Conservation (phyloP, 2,113 vertebrate species). For the Gobiocypris rarus region DNA sequence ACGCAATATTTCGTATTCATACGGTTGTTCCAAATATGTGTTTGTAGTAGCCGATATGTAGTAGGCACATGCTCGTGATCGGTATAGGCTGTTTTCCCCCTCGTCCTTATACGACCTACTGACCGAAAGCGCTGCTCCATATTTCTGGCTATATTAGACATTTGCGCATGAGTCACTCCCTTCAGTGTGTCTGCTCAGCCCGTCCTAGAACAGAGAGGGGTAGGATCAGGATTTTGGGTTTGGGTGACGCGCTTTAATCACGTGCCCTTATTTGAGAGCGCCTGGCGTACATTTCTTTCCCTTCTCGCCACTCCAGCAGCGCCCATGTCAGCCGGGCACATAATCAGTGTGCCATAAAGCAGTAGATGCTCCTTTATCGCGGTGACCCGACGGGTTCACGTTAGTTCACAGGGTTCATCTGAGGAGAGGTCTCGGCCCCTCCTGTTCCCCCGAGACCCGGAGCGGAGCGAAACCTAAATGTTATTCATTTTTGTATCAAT, state of each 20-base stretch:
- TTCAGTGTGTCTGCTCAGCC: constrained; percentile 54
- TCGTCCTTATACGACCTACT: constrained; percentile 46
- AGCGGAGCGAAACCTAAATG: constrained; percentile 75
- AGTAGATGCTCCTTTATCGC: constrained; percentile 74
- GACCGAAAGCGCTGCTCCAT: constrained; percentile 45
- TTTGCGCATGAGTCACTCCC: constrained; percentile 50
- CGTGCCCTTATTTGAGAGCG: constrained; percentile 79
- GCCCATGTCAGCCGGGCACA: constrained; percentile 69
- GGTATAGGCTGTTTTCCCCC: neutral
- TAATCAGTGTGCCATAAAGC: constrained; percentile 66
- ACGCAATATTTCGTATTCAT: neutral
- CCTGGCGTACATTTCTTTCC: constrained; percentile 79
- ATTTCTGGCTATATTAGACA: constrained; percentile 47
- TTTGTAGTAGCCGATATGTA: neutral
- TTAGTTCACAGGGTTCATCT: constrained; percentile 78
- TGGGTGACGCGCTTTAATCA: constrained; percentile 80
- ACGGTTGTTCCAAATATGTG: neutral
- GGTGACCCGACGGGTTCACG: constrained; percentile 77
- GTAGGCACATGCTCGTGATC: constrained; percentile 18
- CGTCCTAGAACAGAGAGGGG: constrained; percentile 62
- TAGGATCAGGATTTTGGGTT: constrained; percentile 80
- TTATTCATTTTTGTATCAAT: constrained; percentile 78
- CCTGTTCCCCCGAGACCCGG: constrained; percentile 72
- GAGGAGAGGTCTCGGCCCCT: constrained; percentile 79
- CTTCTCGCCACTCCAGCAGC: constrained; percentile 73